Evolutionary conservation across 2,113 vertebrate species (phyloP).

Genomic region (Zosterops japonicus): DNA sequence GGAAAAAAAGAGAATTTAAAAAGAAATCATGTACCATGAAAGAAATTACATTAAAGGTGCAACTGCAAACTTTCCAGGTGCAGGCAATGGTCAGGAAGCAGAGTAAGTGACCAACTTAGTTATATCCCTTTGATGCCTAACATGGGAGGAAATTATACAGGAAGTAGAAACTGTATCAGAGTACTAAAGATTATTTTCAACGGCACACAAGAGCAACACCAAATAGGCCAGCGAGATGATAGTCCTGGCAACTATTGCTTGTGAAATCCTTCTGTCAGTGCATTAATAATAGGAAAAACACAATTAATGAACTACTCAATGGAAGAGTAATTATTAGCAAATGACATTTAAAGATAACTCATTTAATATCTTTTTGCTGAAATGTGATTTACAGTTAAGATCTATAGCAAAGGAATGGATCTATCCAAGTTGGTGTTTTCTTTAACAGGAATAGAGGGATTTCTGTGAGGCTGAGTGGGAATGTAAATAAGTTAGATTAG

Average conservation of each 20-base stretch:
- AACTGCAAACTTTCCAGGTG: not conserved
- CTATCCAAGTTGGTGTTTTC: not conserved
- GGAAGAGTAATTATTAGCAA: not conserved
- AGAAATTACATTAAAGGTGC: not conserved
- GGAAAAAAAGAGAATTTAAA: not conserved
- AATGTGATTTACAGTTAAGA: not conserved
- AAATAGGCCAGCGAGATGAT: not conserved
- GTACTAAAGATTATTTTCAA: not conserved
- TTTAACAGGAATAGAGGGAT: not conserved
- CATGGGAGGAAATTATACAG: not conserved
- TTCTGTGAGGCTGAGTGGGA: not conserved
- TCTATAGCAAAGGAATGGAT: not conserved
- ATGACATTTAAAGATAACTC: not conserved
- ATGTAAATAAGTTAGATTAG: not conserved
- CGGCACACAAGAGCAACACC: not conserved
- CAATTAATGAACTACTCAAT: not conserved
- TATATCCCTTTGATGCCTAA: not conserved
- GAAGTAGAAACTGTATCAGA: not conserved
- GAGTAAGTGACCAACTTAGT: not conserved
- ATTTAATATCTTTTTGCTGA: not conserved
- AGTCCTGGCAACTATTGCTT: not conserved
- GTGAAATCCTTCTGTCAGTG: not conserved
- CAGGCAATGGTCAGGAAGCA: not conserved
- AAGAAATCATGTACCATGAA: not conserved
- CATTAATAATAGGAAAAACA: not conserved